A percentile compares a stretch with the other conserved stretches of the same genome.
These are phyloP conservation scores for Megaceryle torquata DNA, from an alignment of 2,113 vertebrate species.

Conservation along the genomic window DNA sequence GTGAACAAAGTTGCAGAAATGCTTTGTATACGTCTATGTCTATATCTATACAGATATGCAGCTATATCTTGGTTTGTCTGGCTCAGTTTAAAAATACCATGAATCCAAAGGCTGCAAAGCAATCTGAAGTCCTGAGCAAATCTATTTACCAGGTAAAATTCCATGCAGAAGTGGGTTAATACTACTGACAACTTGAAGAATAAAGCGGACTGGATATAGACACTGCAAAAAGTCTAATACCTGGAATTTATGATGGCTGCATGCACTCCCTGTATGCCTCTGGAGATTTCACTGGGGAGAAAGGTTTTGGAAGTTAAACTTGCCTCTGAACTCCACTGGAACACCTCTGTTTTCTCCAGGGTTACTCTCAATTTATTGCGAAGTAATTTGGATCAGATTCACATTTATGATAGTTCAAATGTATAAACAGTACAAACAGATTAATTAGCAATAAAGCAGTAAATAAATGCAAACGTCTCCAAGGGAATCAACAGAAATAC, in stretches of 20 bases:
- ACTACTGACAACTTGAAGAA: background rate
- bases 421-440: background rate
- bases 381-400: background rate
- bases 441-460: slow-evolving; percentile 16
- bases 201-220: background rate
- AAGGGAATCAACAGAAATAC: background rate
- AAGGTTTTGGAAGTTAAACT: background rate
- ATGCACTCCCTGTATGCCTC: background rate
- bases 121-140: background rate
- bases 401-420: background rate
- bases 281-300: background rate
- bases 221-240: background rate
- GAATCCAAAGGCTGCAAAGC: background rate
- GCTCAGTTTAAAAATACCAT: background rate
- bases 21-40: background rate
- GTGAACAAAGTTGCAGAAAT: background rate
- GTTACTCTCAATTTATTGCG: background rate
- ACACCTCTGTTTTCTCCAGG: background rate
- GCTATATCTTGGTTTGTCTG: background rate
- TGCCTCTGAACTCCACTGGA: background rate
- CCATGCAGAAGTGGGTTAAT: background rate
- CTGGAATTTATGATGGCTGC: background rate
- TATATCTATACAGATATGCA: background rate
- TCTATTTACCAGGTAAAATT: background rate
- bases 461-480: background rate